Base-by-base conservation (phyloP, 2,113 vertebrate species). In the Dolichallabes microphthalmus region DNA sequence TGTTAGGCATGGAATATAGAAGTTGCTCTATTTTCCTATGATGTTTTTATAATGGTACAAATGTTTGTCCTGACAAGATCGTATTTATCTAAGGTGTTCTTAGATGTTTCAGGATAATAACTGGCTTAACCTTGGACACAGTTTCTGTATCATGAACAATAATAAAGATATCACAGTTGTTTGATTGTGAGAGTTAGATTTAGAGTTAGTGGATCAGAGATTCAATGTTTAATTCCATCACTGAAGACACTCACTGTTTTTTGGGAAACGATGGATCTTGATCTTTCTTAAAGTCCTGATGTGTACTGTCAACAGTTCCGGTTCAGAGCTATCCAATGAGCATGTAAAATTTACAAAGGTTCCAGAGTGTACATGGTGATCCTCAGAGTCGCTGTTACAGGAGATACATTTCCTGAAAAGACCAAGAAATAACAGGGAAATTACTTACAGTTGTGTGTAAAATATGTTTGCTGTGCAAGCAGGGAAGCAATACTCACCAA, bases 271-370 rank as follows among this genome's bases (percentile, higher is more conserved):
- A 63, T 85, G 75, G 0, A 0, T 2, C 64, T 58, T 87, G 13
- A 0, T 22, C 45, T 35, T 12, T 17, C 11, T 58, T 60, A 75
- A 35, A 2, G 19, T 84, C 75, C 19, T 85, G 2, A 89, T n/a
- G 57, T 89, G 74, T 52, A 89, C 53, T 10, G 57, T 87, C 68
- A 89, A 61, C 57, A 30, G 58, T 60, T 85, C 58, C 39, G 88
- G 88, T 61, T 87, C 66, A 12, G 58, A 10, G 30, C 35, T 73
- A 1, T 66, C 19, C 14, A 89, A 15, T 12, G 32, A 80, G 80
- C 88, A 89, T 30, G 39, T 19, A 25, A 87, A 87, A 61, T 87
- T 35, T 13, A 74, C 2, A 55, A 80, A 32, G 66, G 12, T 27
- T n/a, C 20, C 55, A 0, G 6, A 25, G 10, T n/a, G 14, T 32